Conservation (phyloP, 2,113 vertebrate genomes). For the Phrynocephalus versicolor region DNA sequence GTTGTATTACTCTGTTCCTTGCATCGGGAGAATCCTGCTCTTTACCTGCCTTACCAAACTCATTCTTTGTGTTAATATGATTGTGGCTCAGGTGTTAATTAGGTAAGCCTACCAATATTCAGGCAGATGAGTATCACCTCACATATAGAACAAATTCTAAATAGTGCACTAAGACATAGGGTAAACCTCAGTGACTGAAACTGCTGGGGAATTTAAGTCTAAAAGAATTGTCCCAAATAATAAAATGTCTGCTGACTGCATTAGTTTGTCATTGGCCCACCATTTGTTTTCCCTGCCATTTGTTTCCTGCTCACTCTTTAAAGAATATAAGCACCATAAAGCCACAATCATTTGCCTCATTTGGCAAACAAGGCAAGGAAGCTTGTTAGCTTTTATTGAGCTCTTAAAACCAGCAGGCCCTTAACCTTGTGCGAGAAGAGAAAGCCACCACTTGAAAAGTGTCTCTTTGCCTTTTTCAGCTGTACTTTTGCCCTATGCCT, state of each 20-base stretch:
- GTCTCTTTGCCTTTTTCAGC: not conserved
- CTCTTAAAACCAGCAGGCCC: slow-evolving; percentile 10
- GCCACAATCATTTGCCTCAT: not conserved
- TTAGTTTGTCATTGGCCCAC: not conserved
- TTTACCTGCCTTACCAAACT: too few species aligned
- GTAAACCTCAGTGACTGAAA: not conserved
- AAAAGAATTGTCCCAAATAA: not conserved
- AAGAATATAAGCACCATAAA: slow-evolving; percentile 8
- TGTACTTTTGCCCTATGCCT: not conserved
- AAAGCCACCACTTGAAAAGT: slow-evolving; percentile 4
- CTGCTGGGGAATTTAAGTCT: not conserved
- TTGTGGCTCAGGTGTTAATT: not conserved
- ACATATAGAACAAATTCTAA: not conserved
- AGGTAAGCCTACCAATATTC: not conserved
- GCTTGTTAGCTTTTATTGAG: slow-evolving; percentile 3
- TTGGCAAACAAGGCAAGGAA: not conserved
- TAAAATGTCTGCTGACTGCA: not conserved
- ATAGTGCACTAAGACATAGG: not conserved
- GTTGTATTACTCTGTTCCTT: not conserved
- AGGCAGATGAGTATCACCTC: not conserved
- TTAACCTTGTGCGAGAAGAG: not conserved
- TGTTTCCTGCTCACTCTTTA: not conserved
- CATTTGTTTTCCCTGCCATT: not conserved
- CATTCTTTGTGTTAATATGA: too few species aligned
- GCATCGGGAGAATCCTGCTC: too few species aligned